These are phyloP conservation scores for Valencia hispanica DNA, from an alignment of 2,797 vertebrate species.

Conservation along the genomic window DNA sequence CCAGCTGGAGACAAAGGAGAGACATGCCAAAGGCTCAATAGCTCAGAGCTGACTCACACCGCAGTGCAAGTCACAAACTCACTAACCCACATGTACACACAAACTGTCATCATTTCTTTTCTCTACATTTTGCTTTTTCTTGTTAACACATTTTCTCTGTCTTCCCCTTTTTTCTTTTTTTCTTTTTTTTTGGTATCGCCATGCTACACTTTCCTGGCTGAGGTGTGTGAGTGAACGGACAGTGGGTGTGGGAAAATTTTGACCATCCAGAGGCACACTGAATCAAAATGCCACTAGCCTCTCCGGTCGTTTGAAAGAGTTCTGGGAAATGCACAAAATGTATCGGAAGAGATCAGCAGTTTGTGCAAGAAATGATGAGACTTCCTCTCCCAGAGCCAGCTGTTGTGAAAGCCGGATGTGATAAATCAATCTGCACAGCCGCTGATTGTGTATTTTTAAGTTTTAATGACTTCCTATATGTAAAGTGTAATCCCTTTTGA, in stretches of 20 bases:
- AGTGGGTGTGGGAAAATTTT: constrained; percentile 12
- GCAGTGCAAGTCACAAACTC: constrained; percentile 25
- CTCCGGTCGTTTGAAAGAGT: constrained; percentile 3
- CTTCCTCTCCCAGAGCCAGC: constrained; percentile 55
- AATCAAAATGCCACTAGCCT: constrained; percentile 14
- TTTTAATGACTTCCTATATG: constrained; percentile 16
- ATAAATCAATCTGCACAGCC: constrained; percentile 45
- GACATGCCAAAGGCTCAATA: constrained; percentile 83
- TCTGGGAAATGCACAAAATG: constrained; percentile 37
- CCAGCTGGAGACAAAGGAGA: constrained; percentile 85
- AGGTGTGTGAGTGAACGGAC: constrained; percentile 30
- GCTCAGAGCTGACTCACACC: constrained; percentile 84
- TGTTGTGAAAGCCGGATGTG: constrained; percentile 63
- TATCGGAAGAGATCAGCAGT: constrained; percentile 56
- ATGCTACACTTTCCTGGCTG: constrained; percentile 26
- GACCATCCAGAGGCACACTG: constrained; percentile 15
- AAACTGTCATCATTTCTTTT: constrained; percentile 57
- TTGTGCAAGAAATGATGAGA: constrained; percentile 56
- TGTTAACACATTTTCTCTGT: constrained; percentile 4
- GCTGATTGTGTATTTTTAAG: constrained; percentile 9
- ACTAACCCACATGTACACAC: constrained; percentile 21
- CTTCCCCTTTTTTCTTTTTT: constrained; percentile 13
- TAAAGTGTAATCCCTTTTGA: background rate
- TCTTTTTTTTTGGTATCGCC: constrained; percentile 18
- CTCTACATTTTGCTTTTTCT: constrained; percentile 24